Evolutionary conservation across 2,113 vertebrate genomes (phyloP).

Genomic region (Eclectus roratus): DNA sequence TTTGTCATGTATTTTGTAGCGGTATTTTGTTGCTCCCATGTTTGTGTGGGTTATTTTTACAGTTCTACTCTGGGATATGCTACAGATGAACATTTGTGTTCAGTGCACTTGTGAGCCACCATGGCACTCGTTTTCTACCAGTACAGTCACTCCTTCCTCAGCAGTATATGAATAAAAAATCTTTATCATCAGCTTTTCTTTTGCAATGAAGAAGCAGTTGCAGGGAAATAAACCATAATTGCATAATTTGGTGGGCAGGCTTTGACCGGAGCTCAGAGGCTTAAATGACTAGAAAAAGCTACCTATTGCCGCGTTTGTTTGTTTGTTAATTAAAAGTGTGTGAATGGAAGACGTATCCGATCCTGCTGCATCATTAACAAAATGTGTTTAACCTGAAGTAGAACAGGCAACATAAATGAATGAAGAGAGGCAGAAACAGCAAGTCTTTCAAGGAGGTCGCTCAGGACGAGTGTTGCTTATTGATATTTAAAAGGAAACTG

Average conservation of each 20-base stretch:
- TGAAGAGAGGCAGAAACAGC: constrained; percentile 17
- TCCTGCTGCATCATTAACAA: constrained; percentile 26
- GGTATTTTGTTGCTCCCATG: rapidly evolving
- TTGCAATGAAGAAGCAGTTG: background rate
- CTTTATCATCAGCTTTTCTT: constrained; percentile 8
- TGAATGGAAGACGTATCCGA: background rate
- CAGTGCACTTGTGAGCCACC: background rate
- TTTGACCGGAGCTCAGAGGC: constrained; percentile 14
- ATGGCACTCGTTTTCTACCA: background rate
- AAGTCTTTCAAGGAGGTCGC: background rate
- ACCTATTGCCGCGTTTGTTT: background rate
- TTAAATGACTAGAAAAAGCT: background rate
- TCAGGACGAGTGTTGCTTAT: background rate
- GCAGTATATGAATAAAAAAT: background rate
- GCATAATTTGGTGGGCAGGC: constrained; percentile 7
- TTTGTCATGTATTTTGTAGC: background rate
- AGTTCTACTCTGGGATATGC: background rate
- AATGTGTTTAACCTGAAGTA: constrained; percentile 8
- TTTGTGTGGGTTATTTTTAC: background rate
- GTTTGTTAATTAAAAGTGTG: constrained; percentile 27
- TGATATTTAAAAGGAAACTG: constrained; percentile 24
- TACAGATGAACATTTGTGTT: background rate
- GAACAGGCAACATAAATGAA: background rate
- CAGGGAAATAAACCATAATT: background rate
- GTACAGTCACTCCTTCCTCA: background rate